Evolutionary conservation across 2,113 vertebrate species (phyloP).

Genomic region (Nestor notabilis): DNA sequence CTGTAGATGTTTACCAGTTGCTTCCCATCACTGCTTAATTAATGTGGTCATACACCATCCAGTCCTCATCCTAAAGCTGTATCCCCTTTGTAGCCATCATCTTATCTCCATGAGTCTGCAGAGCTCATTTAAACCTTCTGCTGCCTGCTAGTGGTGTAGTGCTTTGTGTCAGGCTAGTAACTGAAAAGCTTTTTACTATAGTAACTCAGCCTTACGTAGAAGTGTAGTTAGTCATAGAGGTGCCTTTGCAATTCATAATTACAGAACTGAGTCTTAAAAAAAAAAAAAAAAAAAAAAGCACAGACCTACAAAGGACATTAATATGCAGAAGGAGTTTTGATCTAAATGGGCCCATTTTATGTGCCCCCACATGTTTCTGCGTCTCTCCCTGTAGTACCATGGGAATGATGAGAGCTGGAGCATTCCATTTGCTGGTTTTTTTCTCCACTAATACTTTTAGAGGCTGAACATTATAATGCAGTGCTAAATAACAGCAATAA

Average conservation of each 20-base stretch:
- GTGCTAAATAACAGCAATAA: background rate
- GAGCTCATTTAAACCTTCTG: background rate
- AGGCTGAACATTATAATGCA: background rate
- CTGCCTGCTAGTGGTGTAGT: slow-evolving; percentile 2
- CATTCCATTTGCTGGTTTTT: background rate
- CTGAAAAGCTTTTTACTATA: background rate
- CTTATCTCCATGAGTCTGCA: background rate
- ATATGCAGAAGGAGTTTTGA: background rate
- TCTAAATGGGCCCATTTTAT: background rate
- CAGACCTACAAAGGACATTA: background rate
- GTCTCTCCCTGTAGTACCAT: background rate
- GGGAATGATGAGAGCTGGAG: background rate
- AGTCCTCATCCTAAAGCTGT: background rate
- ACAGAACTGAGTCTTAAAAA: background rate
- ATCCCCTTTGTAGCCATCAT: background rate
- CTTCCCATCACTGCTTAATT: background rate
- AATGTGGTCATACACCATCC: background rate
- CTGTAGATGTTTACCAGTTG: background rate
- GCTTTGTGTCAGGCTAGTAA: background rate
- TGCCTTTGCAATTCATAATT: background rate
- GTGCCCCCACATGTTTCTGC: background rate
- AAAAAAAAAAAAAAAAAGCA: too few species aligned
- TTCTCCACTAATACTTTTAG: background rate
- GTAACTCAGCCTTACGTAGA: background rate
- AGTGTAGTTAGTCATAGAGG: background rate